Evolutionary conservation across 2,113 vertebrate species (phyloP), one percentile per base, ranked within the genome.

Genomic region (Chelonoidis abingdonii): DNA sequence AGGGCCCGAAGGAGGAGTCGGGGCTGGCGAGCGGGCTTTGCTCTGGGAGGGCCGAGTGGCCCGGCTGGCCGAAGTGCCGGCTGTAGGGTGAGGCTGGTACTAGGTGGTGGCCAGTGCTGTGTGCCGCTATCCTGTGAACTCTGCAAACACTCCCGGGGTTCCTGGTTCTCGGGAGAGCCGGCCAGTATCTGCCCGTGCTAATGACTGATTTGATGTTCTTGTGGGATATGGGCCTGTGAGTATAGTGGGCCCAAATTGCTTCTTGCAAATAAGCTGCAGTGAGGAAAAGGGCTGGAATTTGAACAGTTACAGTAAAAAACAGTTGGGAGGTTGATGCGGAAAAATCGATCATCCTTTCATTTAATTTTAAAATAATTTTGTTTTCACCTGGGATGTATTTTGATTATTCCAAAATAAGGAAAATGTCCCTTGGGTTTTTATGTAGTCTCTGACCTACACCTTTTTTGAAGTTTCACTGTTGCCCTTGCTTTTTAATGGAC

Each of bases 381-480:
- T 62, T 17, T 6, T 1, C 14, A 1, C 13, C 49, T 72, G 92
- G 56, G 84, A 88, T 83, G 84, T 25, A 14, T 69, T 49, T 54
- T 25, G 57, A 21, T 6, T 17, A 53, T 24, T 90, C 92, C 3
- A 2, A 24, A 16, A 92, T 2, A 25, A 2, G 88, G 72, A 88
- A 1, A 69, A 89, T 79, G 50, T 22, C 44, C 0, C 84, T 95
- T 72, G 87, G n/a, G 89, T 83, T 92, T 95, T 54, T 57, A 31
- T 82, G 89, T 62, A 10, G 3, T 56, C 85, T 29, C 90, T 76
- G 89, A 95, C 94, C 86, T 62, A 72, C 87, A 92, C 92, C 83
- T 95, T 95, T 83, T 92, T 82, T 93, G 92, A 94, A 93, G 89
- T 95, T 96, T 87, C 94, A 31, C 49, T 47, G 83, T 86, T 69